Evolutionary conservation across 2,888 invertebrate species (phyloP), one percentile per base, ranked within the genome.

Genomic region (Diloba caeruleocephala): DNA sequence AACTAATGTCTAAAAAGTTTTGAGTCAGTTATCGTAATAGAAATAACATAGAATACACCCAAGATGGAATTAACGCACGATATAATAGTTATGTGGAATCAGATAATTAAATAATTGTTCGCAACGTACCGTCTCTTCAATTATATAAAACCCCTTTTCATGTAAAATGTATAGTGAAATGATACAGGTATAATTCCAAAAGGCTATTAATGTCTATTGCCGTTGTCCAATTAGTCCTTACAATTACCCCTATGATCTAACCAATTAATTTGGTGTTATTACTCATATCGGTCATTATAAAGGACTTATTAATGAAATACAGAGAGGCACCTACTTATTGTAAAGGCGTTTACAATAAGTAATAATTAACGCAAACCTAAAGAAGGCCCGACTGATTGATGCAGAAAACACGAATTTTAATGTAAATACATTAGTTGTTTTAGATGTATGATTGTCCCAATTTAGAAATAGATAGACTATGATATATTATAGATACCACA

Each of bases 231-330:
- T 60, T 38, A 52, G 5, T 17, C 6, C 6, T 3, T 17, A 4
- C 17, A 41, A 56, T 63, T 56, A 56, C 9, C 10, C 7, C 5
- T 6, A 28, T 29, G 37, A 26, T 38, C 25, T 15, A 36, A 29
- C 9, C 32, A 54, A 53, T 42, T 43, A 46, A 45, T 49, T 49
- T 29, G 10, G 13, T 23, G 29, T 41, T 36, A 43, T 60, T 58
- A 46, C 0, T 12, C 14, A 13, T 12, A 28, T n/a, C 7, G 14
- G 8, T 49, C 21, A 26, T 12, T 23, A 33, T 9, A 1, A n/a
- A 7, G 4, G 9, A 21, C 1, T 19, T 21, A 10, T 14, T 31
- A 13, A 23, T 42, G 29, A 21, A 2, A 14, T 17, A 17, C 46
- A 48, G 38, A 32, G 14, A 42, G 14, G 42, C 21, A 36, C 10